Evolutionary conservation across 2,888 invertebrate genomes (phyloP), one percentile per base, ranked within the genome.

Genomic region (Thereva unica): DNA sequence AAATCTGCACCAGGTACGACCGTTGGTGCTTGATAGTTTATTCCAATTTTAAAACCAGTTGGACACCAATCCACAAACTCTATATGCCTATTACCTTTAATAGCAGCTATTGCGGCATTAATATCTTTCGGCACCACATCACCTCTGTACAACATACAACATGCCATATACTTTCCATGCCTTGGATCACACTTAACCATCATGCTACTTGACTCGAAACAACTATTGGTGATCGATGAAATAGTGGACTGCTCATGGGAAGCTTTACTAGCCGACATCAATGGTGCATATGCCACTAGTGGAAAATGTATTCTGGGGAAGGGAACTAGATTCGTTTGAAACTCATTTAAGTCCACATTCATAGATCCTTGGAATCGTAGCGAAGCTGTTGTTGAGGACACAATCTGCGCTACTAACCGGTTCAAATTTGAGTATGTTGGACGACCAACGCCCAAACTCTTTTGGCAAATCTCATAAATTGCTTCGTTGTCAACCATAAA

Each of bases 401-500:
- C 92, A 64, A 91, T 88, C 80, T 91, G 90, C 72, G 92, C 91
- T 72, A 94, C 92, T 40, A 95, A 84, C 64, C 93, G 84, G 78
- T 95, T 95, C 68, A 95, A 82, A 78, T 93, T 93, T 49, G 89
- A 87, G 78, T 93, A 94, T 3, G 91, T 88, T 0, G 94, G 94
- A 50, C 93, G 83, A 75, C 90, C 90, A 69, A 95, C 92, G 72
- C 89, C 89, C 57, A 97, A 84, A 74, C 91, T 91, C 69, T 90
- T 85, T 67, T 92, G 85, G 81, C 95, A 95, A 74, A 96, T 95
- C 76, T 95, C 94, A 78, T 95, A 94, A 75, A 95, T 89, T n/a
- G 96, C 95, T 78, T 96, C 95, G 75, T 96, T 96, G 83, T 96
- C 96, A 23, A 94, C 92, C 90, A 95, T 92, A 78, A 96, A 96